phyloP scores from a whole-genome alignment of 2,797 vertebrate species.

The Triplophysa yarkandensis region DNA sequence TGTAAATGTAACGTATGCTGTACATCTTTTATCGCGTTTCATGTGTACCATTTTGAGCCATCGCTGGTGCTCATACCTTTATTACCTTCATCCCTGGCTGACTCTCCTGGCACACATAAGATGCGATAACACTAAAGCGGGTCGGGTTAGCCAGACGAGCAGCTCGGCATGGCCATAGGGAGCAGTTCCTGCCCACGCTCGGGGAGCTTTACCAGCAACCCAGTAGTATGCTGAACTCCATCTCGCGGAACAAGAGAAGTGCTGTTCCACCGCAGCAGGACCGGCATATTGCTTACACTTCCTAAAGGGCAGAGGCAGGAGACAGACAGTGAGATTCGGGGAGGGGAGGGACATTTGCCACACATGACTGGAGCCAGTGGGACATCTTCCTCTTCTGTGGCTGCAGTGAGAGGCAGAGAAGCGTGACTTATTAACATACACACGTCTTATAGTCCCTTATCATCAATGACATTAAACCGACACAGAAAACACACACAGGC shows the following conservation, averaged over 20 bases:
- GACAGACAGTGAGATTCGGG: constrained; percentile 30
- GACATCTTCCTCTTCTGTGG: constrained; percentile 42
- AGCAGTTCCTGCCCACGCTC: constrained; percentile 34
- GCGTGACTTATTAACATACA: constrained; percentile 48
- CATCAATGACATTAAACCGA: constrained; percentile 14
- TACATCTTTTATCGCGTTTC: no score
- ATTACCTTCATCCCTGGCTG: constrained; percentile 36
- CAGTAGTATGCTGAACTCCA: constrained; percentile 38
- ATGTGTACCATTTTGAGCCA: no score
- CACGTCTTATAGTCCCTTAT: constrained; percentile 11
- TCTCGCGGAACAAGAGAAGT: constrained; percentile 31
- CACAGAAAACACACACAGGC: neutral
- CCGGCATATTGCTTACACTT: constrained; percentile 45
- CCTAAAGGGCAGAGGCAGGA: constrained; percentile 22
- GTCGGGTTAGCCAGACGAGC: constrained; percentile 22
- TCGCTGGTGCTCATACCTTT: constrained; percentile 21
- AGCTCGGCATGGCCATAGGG: constrained; percentile 30
- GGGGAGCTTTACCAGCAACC: constrained; percentile 22
- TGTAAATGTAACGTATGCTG: no score
- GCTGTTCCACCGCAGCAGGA: constrained; percentile 43
- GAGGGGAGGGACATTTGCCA: constrained; percentile 43
- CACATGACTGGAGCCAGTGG: constrained; percentile 42
- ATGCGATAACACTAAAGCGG: constrained; percentile 16
- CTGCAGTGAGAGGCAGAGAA: constrained; percentile 43
- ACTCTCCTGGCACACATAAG: constrained; percentile 23